These are phyloP conservation scores for Mus pahari DNA, from an alignment of 2,113 vertebrate genomes.

Conservation along the genomic window DNA sequence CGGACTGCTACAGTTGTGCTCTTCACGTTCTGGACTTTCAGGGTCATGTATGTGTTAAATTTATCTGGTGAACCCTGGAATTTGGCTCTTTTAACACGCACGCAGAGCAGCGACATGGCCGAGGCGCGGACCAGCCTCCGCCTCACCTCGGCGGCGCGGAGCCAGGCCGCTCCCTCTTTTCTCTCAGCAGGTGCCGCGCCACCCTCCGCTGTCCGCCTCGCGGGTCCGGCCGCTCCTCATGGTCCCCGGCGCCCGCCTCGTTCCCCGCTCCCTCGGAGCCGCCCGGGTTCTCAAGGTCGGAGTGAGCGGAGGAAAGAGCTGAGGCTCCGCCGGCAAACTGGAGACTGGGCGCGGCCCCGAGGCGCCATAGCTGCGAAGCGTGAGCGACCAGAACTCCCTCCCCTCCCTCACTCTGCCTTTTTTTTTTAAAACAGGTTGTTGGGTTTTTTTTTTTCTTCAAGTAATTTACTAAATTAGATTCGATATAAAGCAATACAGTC, in stretches of 20 bases:
- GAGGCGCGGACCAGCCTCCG: conserved; percentile 44
- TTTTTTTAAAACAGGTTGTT: too few relatives aligned
- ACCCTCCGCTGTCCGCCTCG: not conserved
- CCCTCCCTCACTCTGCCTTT: too few relatives aligned
- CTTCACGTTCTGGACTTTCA: conserved; percentile 99
- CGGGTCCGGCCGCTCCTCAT: conserved; percentile 63
- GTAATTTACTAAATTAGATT: too few relatives aligned
- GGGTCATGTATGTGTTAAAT: conserved; percentile 96
- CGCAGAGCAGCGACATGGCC: conserved; percentile 87
- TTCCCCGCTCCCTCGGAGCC: conserved; percentile 45
- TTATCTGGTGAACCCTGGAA: too few relatives aligned
- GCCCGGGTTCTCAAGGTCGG: conserved; percentile 56
- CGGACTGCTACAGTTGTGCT: conserved; percentile 95
- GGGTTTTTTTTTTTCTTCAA: too few relatives aligned
- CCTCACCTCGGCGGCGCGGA: conserved; percentile 18
- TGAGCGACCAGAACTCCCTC: not conserved
- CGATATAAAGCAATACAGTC: too few relatives aligned
- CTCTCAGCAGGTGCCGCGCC: conserved; percentile 77
- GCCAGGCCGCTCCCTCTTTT: conserved; percentile 48
- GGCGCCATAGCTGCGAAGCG: conserved; percentile 62
- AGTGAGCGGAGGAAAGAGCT: not conserved
- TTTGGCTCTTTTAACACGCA: too few relatives aligned
- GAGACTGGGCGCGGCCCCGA: conserved; percentile 69
- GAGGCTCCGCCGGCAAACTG: conserved; percentile 1
- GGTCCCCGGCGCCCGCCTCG: conserved; percentile 38